Base-by-base conservation (phyloP, 2,113 vertebrate genomes). In the Eclectus roratus region DNA sequence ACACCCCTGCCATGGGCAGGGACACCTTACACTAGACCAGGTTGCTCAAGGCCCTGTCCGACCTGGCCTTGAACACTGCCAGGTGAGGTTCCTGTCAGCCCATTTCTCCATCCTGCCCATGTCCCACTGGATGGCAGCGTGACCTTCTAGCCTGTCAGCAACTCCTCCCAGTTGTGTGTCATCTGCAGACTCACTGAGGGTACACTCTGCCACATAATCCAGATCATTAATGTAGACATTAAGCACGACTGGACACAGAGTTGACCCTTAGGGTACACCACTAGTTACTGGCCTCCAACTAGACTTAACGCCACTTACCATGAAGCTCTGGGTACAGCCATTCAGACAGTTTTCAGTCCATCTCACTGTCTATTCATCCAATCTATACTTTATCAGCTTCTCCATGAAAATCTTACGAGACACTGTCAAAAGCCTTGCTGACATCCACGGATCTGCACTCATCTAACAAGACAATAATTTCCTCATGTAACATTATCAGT, bases 291-390 rank as follows among this genome's bases (percentile, higher is more conserved):
- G 33, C 5, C 6, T 50, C 7, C 31, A 65, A 25, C 17, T 53
- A 23, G 18, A 20, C 8, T 60, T 61, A 17, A 21, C 8, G 33
- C 6, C 29, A 46, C 61, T 41, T 23, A 43, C 8, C 6, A 28
- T n/a, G 13, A 39, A 0, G 0, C 31, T 41, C 24, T 11, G 6
- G 15, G 11, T 10, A 17, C 37, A 83, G 56, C 9, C 28, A n/a
- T 63, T 73, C 17, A 37, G 53, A 4, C 46, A 50, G 7, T 41
- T 86, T 79, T 65, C 16, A 65, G 27, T 39, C 31, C 13, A 35
- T 10, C 17, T 49, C n/a, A 17, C 18, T 55, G 7, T 60, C 49
- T 70, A 7, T 19, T 73, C n/a, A 58, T 44, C 27, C 19, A 61
- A 18, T 16, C 7, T 10, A 47, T 16, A 27, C 7, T 43, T 78